phyloP scores from a whole-genome alignment of 2,113 vertebrate genomes.

The Scolopax mira region DNA sequence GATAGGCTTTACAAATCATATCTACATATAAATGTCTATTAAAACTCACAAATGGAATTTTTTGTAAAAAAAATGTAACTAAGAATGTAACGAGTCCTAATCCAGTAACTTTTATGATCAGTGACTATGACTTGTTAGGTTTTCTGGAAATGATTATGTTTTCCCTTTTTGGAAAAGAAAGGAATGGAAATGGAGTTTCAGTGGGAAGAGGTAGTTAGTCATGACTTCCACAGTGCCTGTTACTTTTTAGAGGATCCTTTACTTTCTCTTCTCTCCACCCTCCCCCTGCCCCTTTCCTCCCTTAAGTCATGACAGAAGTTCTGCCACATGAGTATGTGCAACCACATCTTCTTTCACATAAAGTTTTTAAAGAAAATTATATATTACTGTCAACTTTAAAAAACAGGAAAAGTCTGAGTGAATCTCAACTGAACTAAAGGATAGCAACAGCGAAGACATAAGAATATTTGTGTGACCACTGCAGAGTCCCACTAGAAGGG shows the following conservation, averaged over 20 bases:
- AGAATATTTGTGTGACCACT: not conserved
- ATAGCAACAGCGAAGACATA: not conserved
- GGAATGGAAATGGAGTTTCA: not conserved
- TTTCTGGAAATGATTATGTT: not conserved
- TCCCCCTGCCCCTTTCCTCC: fast-evolving
- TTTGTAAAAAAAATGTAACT: not conserved
- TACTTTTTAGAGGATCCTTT: not conserved
- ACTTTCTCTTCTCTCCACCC: not conserved
- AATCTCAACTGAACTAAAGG: not conserved
- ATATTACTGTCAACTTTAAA: not conserved
- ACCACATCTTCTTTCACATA: not conserved
- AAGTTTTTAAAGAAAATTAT: not conserved
- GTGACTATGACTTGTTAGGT: not conserved
- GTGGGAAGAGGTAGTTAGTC: not conserved
- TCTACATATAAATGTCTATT: not conserved
- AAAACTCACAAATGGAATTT: not conserved
- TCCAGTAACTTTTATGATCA: not conserved
- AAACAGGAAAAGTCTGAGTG: not conserved
- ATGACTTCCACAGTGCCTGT: not conserved
- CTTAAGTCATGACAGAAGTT: not conserved
- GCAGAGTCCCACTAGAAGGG: not conserved
- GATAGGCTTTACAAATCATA: not conserved
- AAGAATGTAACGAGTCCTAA: not conserved
- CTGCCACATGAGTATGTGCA: not conserved
- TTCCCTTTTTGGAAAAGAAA: not conserved